A percentile compares a stretch with the other conserved stretches of the same genome.
Conservation (phyloP, 2,888 invertebrate species). For the Drosophila nigricruria region DNA sequence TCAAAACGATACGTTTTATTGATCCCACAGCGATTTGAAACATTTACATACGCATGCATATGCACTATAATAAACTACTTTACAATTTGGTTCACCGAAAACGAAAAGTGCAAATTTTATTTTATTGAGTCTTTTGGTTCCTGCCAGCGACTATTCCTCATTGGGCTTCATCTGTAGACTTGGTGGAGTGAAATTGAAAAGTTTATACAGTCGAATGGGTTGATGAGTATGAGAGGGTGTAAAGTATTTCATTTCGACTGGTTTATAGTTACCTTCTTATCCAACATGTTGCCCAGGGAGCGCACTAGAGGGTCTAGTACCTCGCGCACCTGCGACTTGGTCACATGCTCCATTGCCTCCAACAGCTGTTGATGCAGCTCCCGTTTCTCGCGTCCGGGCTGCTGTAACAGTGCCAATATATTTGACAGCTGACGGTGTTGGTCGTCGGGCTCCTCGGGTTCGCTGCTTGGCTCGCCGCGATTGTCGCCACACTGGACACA, state of each 20-base stretch:
- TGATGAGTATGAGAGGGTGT: background rate
- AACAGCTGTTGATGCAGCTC: conserved; percentile 64
- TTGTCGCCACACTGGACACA: conserved; percentile 42
- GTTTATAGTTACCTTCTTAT: conserved; percentile 42
- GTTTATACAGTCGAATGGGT: background rate
- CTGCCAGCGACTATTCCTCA: conserved; percentile 4
- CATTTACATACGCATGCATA: conserved; percentile 2
- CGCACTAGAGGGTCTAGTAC: conserved; percentile 76
- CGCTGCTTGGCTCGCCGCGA: conserved; percentile 34
- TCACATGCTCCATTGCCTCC: conserved; percentile 76
- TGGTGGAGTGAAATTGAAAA: background rate
- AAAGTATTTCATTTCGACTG: background rate
- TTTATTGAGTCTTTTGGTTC: background rate
- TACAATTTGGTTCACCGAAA: conserved; percentile 42
- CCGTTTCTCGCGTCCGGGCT: conserved; percentile 21
- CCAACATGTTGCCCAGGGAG: conserved; percentile 60
- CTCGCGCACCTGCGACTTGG: conserved; percentile 72
- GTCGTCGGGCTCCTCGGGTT: conserved; percentile 9
- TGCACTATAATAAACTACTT: conserved; percentile 15
- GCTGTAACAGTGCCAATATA: conserved; percentile 34
- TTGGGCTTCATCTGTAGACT: conserved; percentile 8
- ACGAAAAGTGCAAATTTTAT: conserved; percentile 5
- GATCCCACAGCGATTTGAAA: background rate
- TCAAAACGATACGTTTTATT: conserved; percentile 21
- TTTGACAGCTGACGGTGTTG: conserved; percentile 22